Evolutionary conservation across 2,888 invertebrate species (phyloP).

Genomic region (Leucania comma): DNA sequence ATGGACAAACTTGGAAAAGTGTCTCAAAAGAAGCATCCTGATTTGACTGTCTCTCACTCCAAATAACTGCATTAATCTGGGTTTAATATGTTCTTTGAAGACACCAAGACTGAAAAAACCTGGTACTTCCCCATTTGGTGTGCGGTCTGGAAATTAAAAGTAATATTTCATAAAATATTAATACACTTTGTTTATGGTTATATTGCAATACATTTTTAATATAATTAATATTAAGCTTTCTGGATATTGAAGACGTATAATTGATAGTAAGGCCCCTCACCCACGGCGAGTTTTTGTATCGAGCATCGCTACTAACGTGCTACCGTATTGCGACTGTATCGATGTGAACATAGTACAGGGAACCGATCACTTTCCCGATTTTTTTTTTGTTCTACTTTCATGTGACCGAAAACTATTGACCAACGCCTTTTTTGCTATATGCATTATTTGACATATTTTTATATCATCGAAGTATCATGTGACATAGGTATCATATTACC

Average conservation of each 20-base stretch:
- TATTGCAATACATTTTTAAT: neutral
- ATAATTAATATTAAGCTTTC: neutral
- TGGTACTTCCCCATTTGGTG: conserved; percentile 82
- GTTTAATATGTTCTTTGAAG: conserved; percentile 94
- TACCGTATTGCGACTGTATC: too few species aligned
- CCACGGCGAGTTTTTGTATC: too few species aligned
- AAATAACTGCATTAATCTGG: conserved; percentile 95
- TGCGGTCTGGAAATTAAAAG: conserved; percentile 78
- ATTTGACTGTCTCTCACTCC: conserved; percentile 95
- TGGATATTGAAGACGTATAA: neutral
- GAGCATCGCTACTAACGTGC: too few species aligned
- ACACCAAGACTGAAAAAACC: conserved; percentile 93
- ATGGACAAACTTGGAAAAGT: conserved; percentile 94
- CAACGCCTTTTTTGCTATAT: too few species aligned
- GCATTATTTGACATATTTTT: too few species aligned
- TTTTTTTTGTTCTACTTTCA: too few species aligned
- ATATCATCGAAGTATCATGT: too few species aligned
- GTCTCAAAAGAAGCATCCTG: conserved; percentile 94
- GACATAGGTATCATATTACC: too few species aligned
- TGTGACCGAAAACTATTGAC: too few species aligned
- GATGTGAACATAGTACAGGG: too few species aligned
- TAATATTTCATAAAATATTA: conserved; percentile 5
- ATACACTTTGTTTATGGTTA: neutral
- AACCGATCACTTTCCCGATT: too few species aligned
- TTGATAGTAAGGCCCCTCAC: too few species aligned